Conservation (phyloP, 64 coral and sea anemone species). For the Hydrozoanthus tunicans region DNA sequence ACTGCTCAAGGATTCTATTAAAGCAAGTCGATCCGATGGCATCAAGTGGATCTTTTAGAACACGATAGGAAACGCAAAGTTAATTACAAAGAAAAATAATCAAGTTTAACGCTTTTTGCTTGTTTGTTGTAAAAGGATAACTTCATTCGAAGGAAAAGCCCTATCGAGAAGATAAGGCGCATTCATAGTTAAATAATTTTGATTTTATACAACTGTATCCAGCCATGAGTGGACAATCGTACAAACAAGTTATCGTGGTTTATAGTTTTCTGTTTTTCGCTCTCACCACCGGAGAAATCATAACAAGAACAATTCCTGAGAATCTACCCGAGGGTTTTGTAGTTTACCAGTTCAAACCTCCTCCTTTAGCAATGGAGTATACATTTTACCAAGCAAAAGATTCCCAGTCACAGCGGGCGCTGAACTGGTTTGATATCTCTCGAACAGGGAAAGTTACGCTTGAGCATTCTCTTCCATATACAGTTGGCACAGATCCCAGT, state of each 20-base stretch:
- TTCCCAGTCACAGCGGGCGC: conserved; percentile 7
- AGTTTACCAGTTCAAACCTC: conserved; percentile 33
- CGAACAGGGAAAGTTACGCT: conserved; percentile 1
- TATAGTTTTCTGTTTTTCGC: neutral
- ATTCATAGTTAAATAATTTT: neutral
- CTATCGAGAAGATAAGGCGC: neutral
- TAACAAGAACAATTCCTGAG: conserved; percentile 23
- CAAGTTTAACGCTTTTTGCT: neutral
- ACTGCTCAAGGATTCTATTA: neutral
- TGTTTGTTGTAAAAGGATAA: neutral
- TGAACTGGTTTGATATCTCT: conserved; percentile 50
- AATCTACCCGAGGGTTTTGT: neutral
- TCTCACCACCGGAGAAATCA: conserved; percentile 8
- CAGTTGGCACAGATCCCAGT: conserved; percentile 16
- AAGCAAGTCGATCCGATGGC: neutral
- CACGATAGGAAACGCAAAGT: neutral
- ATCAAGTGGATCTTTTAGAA: neutral
- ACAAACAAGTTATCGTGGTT: neutral
- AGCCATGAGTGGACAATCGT: neutral
- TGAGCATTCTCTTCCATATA: conserved; percentile 13
- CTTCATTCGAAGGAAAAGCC: neutral
- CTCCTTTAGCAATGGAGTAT: neutral
- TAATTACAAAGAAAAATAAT: neutral
- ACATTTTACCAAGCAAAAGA: conserved; percentile 28
- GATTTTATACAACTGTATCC: neutral